Evolutionary conservation across 2,888 invertebrate species (phyloP), one percentile per base, ranked within the genome.

Genomic region (Oligia fasciuncula): DNA sequence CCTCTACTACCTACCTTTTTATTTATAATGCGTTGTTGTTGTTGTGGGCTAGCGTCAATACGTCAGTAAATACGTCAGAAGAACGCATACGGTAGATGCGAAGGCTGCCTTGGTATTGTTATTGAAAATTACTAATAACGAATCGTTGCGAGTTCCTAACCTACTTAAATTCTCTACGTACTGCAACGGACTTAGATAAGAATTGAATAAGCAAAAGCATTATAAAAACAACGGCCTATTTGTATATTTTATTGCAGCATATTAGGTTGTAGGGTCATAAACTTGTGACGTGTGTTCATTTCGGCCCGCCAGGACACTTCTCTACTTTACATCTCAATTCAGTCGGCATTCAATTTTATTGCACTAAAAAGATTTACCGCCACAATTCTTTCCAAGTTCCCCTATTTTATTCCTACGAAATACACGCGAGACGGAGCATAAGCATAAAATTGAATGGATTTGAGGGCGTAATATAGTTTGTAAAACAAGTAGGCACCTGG

Each of bases 331-430:
- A 91, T 91, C 90, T 91, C 91, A 90, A 91, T 92, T 91, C 89
- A 83, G 87, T 17, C 87, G 87, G 85, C 89, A 90, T 91, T 93
- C 88, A 91, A 91, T 92, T 92, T 92, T 91, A 93, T 92, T 90
- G 90, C 88, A 85, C 80, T 92, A 91, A 92, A 91, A 88, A 88
- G 91, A 91, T 93, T 93, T 91, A 90, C 86, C 81, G 89, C 76
- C 87, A 84, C 82, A 68, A 88, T 85, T 90, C 81, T 84, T 87
- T 87, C 74, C 60, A 77, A 79, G 82, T 85, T 84, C 78, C 74
- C 80, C 77, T 76, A 85, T 83, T 85, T 86, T 78, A 87, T 82
- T 86, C 9, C n/a, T 69, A 73, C 68, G 77, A 83, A 81, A 71
- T 75, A 80, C 70, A 72, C 68, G 71, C 73, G 72, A 77, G 51